phyloP scores from a whole-genome alignment of 2,797 vertebrate species.

The Platalea minor region DNA sequence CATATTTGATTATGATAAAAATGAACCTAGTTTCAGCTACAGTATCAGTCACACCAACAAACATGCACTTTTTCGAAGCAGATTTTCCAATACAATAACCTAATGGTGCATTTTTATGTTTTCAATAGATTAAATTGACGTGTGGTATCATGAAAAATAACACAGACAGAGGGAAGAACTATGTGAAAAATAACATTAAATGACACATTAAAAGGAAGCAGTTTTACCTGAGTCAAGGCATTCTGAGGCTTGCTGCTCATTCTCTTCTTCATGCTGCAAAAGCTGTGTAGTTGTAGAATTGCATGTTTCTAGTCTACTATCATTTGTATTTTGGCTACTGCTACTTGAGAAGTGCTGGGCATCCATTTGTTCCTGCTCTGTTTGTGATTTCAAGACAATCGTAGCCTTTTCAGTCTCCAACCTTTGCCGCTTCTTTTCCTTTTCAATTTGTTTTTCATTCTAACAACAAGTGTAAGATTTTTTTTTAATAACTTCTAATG shows the following conservation, averaged over 20 bases:
- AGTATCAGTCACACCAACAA: neutral
- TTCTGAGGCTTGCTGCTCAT: slow-evolving; percentile 77
- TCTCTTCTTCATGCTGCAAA: slow-evolving; percentile 73
- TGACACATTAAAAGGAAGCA: neutral
- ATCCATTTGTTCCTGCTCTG: slow-evolving; percentile 55
- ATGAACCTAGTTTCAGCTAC: neutral
- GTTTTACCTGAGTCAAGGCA: slow-evolving; percentile 77
- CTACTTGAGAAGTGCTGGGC: slow-evolving; percentile 37
- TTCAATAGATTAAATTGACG: fast-evolving
- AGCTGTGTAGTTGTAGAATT: slow-evolving; percentile 66
- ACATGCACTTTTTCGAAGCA: neutral
- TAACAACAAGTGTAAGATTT: slow-evolving; percentile 58
- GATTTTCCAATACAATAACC: neutral
- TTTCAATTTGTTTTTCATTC: slow-evolving; percentile 85
- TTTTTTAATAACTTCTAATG: slow-evolving; percentile 7
- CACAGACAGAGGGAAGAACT: neutral
- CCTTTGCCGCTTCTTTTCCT: slow-evolving; percentile 74
- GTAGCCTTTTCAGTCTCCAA: slow-evolving; percentile 48
- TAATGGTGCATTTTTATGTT: neutral
- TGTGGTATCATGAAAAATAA: neutral
- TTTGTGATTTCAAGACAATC: neutral
- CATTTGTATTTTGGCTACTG: slow-evolving; percentile 48
- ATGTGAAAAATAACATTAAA: neutral
- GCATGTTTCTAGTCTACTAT: slow-evolving; percentile 31
- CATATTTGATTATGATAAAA: neutral